These are phyloP conservation scores for Teleiodes luculella DNA, from an alignment of 2,888 invertebrate genomes.

Conservation along the genomic window DNA sequence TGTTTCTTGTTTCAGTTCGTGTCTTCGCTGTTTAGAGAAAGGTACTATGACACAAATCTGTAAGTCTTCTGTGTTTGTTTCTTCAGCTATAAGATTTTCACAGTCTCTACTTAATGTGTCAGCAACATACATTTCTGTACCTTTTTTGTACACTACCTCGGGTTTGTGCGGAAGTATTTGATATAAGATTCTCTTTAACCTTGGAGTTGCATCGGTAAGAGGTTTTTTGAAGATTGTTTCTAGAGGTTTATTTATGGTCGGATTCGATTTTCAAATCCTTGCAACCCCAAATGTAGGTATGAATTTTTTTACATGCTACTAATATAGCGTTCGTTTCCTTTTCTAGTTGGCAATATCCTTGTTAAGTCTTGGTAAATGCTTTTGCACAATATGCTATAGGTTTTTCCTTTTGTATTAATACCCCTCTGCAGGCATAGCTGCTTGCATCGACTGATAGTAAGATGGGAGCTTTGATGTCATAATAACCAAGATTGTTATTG, in stretches of 20 bases:
- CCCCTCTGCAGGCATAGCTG: conserved; percentile 17
- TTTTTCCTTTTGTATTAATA: conserved; percentile 14
- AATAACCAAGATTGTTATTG: conserved; percentile 16
- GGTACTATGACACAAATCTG: conserved; percentile 1
- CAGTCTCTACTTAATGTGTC: conserved; percentile 29
- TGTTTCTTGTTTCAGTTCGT: conserved; percentile 2
- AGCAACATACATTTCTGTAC: conserved; percentile 33
- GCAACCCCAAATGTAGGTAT: conserved; percentile 21
- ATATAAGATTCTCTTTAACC: conserved; percentile 35
- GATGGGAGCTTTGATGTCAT: conserved; percentile 14
- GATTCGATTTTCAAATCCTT: conserved; percentile 28
- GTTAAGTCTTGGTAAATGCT: conserved; percentile 19
- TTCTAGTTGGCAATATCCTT: conserved; percentile 16
- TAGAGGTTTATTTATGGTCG: conserved; percentile 42
- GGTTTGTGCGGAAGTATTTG: conserved; percentile 31
- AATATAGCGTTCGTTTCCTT: conserved; percentile 17
- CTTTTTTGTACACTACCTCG: conserved; percentile 29
- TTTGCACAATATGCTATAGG: conserved; percentile 19
- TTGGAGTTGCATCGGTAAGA: conserved; percentile 24
- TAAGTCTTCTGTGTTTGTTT: neutral
- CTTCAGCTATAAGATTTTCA: neutral
- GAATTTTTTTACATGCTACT: conserved; percentile 17
- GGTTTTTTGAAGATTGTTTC: conserved; percentile 33
- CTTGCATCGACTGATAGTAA: conserved; percentile 19
- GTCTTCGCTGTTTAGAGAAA: neutral